Evolutionary conservation across 2,113 vertebrate genomes (phyloP).

Genomic region (Ceyx margarethae): DNA sequence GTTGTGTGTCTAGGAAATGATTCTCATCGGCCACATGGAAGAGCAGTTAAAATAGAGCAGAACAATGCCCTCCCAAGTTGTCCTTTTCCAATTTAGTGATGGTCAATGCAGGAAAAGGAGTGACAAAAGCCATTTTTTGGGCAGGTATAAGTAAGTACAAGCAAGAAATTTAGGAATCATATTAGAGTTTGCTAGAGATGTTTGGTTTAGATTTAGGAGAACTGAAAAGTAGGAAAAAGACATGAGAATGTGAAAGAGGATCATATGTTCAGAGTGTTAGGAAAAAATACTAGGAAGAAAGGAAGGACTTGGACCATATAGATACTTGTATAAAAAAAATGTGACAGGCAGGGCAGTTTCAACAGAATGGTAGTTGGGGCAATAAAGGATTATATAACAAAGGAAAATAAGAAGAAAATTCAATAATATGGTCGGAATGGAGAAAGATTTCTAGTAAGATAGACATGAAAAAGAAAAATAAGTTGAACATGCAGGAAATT

Average conservation of each 20-base stretch:
- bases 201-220: neutral
- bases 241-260: neutral
- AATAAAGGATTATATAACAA: neutral
- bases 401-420: neutral
- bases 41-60: neutral
- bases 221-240: neutral
- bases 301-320: neutral
- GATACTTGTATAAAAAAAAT: neutral
- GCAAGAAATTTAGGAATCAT: neutral
- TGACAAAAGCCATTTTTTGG: neutral
- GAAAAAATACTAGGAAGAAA: neutral
- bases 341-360: neutral
- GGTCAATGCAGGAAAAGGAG: neutral
- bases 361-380: neutral
- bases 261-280: neutral
- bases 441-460: neutral
- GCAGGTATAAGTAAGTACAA: neutral
- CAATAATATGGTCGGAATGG: neutral
- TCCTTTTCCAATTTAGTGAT: neutral
- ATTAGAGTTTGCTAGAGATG: neutral
- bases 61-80: neutral
- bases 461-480: neutral
- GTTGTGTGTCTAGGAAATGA: neutral
- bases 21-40: neutral
- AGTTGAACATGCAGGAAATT: neutral